Base-by-base conservation (phyloP, 2,888 invertebrate species). In the Napeogenes sylphis region DNA sequence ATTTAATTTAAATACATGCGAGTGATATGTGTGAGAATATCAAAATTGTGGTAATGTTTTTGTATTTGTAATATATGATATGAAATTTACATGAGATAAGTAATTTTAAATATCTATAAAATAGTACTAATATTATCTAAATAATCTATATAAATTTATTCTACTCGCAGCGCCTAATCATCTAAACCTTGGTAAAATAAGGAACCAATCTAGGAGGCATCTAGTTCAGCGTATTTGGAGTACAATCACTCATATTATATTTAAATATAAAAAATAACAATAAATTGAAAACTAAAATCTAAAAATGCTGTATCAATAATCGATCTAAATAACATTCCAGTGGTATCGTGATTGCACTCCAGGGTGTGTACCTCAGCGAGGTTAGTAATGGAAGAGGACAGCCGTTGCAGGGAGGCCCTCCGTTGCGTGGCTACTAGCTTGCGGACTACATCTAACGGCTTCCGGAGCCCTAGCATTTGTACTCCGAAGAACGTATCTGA, bases 371-470 rank as follows among this genome's bases (percentile, higher is more conserved):
- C 91, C 91, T 91, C 91, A 74, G 89, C 71, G 76, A 91, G 84
- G 80, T 90, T 91, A 84, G 84, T 90, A 68, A 90, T 84, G 76
- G 91, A 89, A 80, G 84, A 83, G 75, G 90, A 87, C 71, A 89
- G 85, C 72, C 87, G 83, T 73, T 91, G 90, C 78, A 90, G 82
- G 69, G 87, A 90, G 71, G 81, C 83, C 83, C 88, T 85, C 75
- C 90, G 86, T 69, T 87, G 90, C 69, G 87, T 83, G 66, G 85
- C 83, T 77, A 91, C 90, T 78, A 91, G 87, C 83, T 89, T 90
- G 81, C 91, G 87, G 75, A 91, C 90, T 80, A 86, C 90, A 75
- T 83, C 85, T 73, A 91, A 81, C 55, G 91, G 91, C 80, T 84
- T 79, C 77, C 83, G 83, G 75, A 91, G 78, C 68, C 84, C 83